Base-by-base conservation (phyloP, 1,140 invertebrate genomes). In the Macrobrachium rosenbergii region DNA sequence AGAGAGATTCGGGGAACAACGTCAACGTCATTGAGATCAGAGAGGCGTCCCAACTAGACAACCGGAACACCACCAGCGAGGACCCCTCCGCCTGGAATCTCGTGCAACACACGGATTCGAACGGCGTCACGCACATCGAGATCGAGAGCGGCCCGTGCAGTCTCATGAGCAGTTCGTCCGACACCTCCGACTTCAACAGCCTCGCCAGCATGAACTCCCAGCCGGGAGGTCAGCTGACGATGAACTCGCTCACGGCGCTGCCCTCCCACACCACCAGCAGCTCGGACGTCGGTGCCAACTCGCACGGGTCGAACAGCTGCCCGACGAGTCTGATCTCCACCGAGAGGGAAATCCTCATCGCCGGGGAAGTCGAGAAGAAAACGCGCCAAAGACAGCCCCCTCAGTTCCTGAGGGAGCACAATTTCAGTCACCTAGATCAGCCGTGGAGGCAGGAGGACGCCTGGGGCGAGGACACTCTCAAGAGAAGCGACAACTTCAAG, bases 121-220 rank as follows among this genome's bases (percentile, higher is more conserved):
- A 88, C 62, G 85, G 88, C 12, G 88, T 90, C 23, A 90, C 89
- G 16, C 89, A 90, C 73, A 90, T 90, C 62, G 87, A 90, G 62
- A 87, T 90, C 3, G 83, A 88, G 45, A 90, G 89, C 21, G 89
- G 85, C 10, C 89, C 89, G 0, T 59, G 52, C 73, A 88, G 89
- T 43, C 64, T 88, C 17, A 67, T 81, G n/a, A 83, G 80, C 72
- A 67, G 72, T 43, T 52, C 69, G 5, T 43, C 82, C 12, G 67
- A 64, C 8, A 82, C 64, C 67, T 67, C 62, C 11, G 58, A 11
- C 58, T 21, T 21, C 8, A 52, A 58, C 52, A n/a, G 43, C 8
- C 23, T 37, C 6, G 28, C 21, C 72, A 21, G 17, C 17, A 12
- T 45, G 23, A 21, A 6, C 7, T n/a, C 59, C 43, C 77, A 62